Base-by-base conservation (phyloP, 2,888 invertebrate genomes). In the Pseudococcus jackbeardsleyi region DNA sequence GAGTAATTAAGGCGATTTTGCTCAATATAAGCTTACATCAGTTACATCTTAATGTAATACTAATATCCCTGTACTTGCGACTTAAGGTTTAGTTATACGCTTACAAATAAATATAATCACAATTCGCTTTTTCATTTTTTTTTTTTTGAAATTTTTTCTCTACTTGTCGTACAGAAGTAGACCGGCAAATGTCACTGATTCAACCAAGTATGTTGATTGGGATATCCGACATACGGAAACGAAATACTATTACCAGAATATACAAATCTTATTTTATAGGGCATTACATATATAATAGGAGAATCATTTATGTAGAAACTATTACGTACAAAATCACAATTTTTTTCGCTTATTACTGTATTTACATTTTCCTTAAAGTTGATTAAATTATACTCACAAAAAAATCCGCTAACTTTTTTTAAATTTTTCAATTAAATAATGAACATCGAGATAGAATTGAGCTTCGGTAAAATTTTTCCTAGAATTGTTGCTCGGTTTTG, bases 261-360 rank as follows among this genome's bases (percentile, higher is more conserved):
- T 46, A 82, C 79, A 82, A 82, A 22, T 82, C 79, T 82, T 82
- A 82, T 46, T 46, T 46, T 22, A 64, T 22, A 46, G 46, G 46
- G 79, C 46, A 46, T 82, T 82, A 82, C n/a, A 82, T 11, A 82
- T 82, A 82, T 82, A 82, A 82, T 82, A 82, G 79, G 79, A 82
- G 79, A 82, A 82, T 82, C 79, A 46, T 82, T 33, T 82, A 82
- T 82, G 79, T 82, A 82, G 79, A 82, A 82, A 82, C 79, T 82
- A 82, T 82, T 82, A 82, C 79, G 79, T 82, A 82, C 79, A 82
- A 82, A 82, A 82, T 82, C 79, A 82, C 79, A 82, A 82, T 82
- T 82, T 82, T 82, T 59, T 64, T 64, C n/a, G 46, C 79, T 82
- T 82, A 82, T 82, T 42, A 82, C 19, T 82, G 79, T 82, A 82